phyloP scores from a whole-genome alignment of 1,140 invertebrate species.

The Tetragnatha versicolor region DNA sequence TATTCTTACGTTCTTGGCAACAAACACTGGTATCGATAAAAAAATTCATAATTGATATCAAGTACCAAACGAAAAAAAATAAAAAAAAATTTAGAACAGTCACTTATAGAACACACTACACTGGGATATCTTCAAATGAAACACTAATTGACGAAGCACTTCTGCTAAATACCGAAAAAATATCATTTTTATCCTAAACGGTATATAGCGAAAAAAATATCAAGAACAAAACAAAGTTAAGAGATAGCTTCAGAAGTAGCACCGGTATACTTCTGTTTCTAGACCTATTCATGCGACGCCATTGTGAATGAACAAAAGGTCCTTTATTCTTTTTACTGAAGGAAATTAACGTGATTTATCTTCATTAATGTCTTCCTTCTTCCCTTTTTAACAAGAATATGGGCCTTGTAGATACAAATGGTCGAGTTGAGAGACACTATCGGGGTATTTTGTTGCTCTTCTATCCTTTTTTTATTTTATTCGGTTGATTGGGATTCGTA shows the following conservation, averaged over 20 bases:
- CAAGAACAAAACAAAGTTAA: not conserved
- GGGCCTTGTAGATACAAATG: not conserved
- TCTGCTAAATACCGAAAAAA: not conserved
- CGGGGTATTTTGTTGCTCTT: too few relatives aligned
- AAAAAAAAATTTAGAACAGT: too few relatives aligned
- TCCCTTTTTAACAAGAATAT: not conserved
- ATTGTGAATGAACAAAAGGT: slow-evolving; percentile 1
- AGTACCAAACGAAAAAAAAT: too few relatives aligned
- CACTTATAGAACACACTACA: too few relatives aligned
- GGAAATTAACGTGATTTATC: slow-evolving; percentile 29
- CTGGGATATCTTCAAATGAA: too few relatives aligned
- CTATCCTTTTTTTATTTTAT: too few relatives aligned
- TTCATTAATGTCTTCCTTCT: slow-evolving; percentile 17
- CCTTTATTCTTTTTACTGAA: not conserved
- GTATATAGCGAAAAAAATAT: not conserved
- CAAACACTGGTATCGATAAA: too few relatives aligned
- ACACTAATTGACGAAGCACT: not conserved
- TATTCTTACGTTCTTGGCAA: too few relatives aligned
- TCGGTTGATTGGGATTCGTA: too few relatives aligned
- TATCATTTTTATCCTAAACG: not conserved
- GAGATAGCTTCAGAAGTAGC: not conserved
- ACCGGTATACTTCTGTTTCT: not conserved
- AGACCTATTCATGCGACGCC: not conserved
- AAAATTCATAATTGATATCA: too few relatives aligned
- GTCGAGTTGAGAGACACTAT: too few relatives aligned